These are phyloP conservation scores for Leptinotarsa lineolata DNA, from an alignment of 1,140 invertebrate genomes.

Conservation along the genomic window DNA sequence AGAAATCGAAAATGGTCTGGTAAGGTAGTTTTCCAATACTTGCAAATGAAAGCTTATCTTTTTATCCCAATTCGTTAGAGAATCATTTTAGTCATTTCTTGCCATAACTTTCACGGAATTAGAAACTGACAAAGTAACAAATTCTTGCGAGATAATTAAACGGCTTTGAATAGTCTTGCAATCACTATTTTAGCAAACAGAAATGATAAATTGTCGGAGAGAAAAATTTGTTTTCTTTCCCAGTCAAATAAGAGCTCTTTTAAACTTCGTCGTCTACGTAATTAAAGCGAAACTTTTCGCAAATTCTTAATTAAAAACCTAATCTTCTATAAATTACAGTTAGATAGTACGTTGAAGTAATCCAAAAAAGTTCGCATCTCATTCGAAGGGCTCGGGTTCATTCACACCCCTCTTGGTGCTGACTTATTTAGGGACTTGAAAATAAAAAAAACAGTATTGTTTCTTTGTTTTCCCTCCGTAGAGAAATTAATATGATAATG, in stretches of 20 bases:
- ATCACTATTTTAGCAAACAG: not conserved
- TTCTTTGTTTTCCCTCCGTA: too few species aligned
- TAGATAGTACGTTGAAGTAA: constrained; percentile 15
- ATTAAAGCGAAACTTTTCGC: constrained; percentile 21
- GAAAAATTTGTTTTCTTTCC: constrained; percentile 9
- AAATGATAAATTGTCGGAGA: constrained; percentile 14
- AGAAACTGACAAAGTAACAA: not conserved
- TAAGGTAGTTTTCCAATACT: too few species aligned
- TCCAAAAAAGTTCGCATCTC: constrained; percentile 16
- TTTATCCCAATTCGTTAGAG: too few species aligned
- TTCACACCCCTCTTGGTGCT: not conserved
- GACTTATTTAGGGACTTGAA: not conserved
- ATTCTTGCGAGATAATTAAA: not conserved
- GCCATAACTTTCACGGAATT: not conserved
- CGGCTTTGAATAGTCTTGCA: not conserved
- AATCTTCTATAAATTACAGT: constrained; percentile 23
- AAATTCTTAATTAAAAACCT: constrained; percentile 22
- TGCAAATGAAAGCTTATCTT: too few species aligned
- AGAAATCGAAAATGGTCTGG: too few species aligned
- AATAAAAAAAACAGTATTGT: too few species aligned
- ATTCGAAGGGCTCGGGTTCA: not conserved
- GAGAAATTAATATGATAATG: too few species aligned
- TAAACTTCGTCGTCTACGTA: constrained; percentile 18
- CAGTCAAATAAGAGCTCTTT: constrained; percentile 11
- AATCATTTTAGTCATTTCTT: too few species aligned